Evolutionary conservation across 2,888 invertebrate genomes (phyloP).

Genomic region (Diachrysia chrysitis): DNA sequence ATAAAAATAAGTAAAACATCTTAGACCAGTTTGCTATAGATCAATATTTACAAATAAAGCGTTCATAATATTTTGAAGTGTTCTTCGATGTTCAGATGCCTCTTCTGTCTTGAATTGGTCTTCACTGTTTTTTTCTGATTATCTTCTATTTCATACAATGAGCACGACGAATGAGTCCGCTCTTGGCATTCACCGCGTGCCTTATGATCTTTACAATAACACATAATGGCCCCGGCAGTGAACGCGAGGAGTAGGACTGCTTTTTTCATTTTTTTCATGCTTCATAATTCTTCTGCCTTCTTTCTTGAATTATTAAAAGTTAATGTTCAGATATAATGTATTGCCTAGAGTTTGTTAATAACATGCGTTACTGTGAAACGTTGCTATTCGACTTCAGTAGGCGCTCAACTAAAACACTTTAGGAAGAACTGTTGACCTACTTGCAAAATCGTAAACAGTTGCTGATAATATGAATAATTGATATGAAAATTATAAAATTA

Average conservation of each 20-base stretch:
- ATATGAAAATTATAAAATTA: too few relatives aligned
- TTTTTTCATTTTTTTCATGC: slow-evolving; percentile 53
- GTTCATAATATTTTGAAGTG: background rate
- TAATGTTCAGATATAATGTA: background rate
- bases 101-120: background rate
- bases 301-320: slow-evolving; percentile 6
- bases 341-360: slow-evolving; percentile 8
- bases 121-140: slow-evolving; percentile 18
- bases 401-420: slow-evolving; percentile 7
- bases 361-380: background rate
- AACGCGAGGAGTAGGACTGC: slow-evolving; percentile 96
- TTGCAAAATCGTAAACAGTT: too few relatives aligned
- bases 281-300: slow-evolving; percentile 31
- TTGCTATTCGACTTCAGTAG: slow-evolving; percentile 3
- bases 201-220: slow-evolving; percentile 94
- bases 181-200: slow-evolving; percentile 99
- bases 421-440: background rate
- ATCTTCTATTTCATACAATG: slow-evolving; percentile 38
- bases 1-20: too few relatives aligned
- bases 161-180: slow-evolving; percentile 90
- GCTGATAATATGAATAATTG: too few relatives aligned
- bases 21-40: too few relatives aligned
- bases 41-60: too few relatives aligned
- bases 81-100: background rate
- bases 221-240: slow-evolving; percentile 98